phyloP scores from a whole-genome alignment of 2,797 vertebrate species.

The Galago senegalensis region DNA sequence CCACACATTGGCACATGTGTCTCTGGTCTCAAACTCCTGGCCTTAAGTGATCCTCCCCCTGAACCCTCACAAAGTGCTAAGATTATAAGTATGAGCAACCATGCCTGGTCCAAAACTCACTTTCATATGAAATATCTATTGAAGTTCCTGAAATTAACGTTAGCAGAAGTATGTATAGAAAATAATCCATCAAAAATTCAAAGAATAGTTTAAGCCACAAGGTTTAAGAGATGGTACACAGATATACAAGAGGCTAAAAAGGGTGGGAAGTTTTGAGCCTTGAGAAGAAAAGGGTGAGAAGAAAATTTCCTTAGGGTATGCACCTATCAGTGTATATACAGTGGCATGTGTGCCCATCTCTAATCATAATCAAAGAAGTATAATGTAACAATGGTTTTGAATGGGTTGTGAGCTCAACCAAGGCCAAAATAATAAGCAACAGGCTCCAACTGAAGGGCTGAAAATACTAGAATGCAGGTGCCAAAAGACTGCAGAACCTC shows the following conservation, averaged over 20 bases:
- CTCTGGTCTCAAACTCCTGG: neutral
- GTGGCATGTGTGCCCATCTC: neutral
- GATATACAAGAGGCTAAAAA: conserved; percentile 11
- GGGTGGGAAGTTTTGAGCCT: neutral
- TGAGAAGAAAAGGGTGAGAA: conserved; percentile 18
- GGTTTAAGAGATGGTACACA: conserved; percentile 8
- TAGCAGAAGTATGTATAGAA: conserved; percentile 31
- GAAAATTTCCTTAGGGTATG: neutral
- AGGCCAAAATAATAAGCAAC: conserved; percentile 6
- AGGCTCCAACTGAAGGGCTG: neutral
- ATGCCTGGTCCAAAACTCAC: neutral
- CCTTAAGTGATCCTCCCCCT: too few species aligned
- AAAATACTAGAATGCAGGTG: neutral
- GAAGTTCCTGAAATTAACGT: conserved; percentile 8
- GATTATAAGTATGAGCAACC: neutral
- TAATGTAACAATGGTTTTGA: conserved; percentile 15
- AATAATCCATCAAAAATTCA: neutral
- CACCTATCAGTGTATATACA: neutral
- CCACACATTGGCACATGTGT: neutral
- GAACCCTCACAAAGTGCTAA: too few species aligned
- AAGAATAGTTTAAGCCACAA: conserved; percentile 24
- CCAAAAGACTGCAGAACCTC: neutral
- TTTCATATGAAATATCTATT: neutral
- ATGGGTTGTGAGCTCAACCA: neutral
- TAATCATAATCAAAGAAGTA: neutral